phyloP scores from a whole-genome alignment of 2,888 invertebrate genomes.

The Trissonchulus sp. region DNA sequence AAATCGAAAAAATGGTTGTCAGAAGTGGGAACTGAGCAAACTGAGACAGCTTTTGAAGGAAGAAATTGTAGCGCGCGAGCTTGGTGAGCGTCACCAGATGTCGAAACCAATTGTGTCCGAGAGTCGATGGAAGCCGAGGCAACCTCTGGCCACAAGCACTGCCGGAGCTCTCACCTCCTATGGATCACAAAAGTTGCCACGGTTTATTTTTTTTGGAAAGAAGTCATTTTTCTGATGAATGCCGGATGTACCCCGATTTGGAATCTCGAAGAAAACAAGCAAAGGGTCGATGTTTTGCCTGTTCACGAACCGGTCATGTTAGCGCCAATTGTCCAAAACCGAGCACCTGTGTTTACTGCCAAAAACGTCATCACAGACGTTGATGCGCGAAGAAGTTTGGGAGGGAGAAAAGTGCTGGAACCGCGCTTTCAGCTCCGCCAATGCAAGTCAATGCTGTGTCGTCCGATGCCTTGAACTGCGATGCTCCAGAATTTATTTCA shows the following conservation, averaged over 20 bases:
- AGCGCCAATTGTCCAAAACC: not conserved
- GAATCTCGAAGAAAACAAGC: not conserved
- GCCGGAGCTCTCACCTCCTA: not conserved
- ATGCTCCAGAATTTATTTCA: no score
- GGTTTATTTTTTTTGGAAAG: not conserved
- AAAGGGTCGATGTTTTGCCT: no score
- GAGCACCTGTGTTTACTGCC: conserved; percentile 11
- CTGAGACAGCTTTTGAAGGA: conserved; percentile 4
- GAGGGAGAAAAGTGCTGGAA: not conserved
- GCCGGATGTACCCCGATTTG: not conserved
- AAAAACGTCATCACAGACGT: conserved; percentile 4
- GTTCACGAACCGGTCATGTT: not conserved
- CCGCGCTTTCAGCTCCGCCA: no score
- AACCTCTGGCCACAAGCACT: not conserved
- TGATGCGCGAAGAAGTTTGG: conserved; percentile 12
- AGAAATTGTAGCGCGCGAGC: conserved; percentile 22
- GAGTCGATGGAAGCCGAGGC: not conserved
- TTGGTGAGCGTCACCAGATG: not conserved
- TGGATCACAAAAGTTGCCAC: not conserved
- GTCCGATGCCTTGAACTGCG: no score
- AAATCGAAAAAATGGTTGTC: not conserved
- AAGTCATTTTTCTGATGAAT: conserved; percentile 15
- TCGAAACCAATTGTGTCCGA: not conserved
- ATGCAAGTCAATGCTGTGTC: no score
- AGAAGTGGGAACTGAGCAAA: not conserved